Evolutionary conservation across 1,140 invertebrate species (phyloP), one percentile per base, ranked within the genome.

Genomic region (Periplaneta americana): DNA sequence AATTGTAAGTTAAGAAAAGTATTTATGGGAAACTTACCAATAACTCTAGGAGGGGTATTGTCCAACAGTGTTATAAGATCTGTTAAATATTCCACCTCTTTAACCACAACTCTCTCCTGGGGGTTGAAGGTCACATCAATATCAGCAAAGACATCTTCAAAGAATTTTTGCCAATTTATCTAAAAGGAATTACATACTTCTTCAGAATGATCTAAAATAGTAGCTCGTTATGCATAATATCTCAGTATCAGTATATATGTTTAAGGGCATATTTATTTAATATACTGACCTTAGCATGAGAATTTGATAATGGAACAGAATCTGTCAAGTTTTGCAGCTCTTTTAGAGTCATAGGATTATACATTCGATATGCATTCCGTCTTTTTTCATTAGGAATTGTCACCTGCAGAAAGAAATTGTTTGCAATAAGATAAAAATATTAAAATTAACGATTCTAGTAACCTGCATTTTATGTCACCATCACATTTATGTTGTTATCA

Each of bases 321-420:
- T 88, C 87, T 9, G 87, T 87, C 84, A 86, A 86, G 4, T 81
- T 77, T 81, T 88, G 86, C 6, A 93, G 86, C 78, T 91, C 86
- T 34, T 85, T 83, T 5, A 93, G 77, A 0, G 88, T 89, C 85
- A 91, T 89, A 75, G 88, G 88, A 83, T 92, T 90, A 85, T 93
- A 92, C 74, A 91, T 88, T 34, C 89, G 85, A 33, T 88, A 88
- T 74, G 86, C 89, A 83, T 92, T 91, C 80, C 90, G 84, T 80
- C 90, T 84, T 82, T 89, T 87, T 81, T 90, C 91, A 79, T 85
- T 86, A 33, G 90, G 89, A 75, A 87, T 90, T 33, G 88, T 89
- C 13, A 90, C 87, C 90, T 90, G 83, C 75, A 85, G 83, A 37
- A 36, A 2, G 33, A 75, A 17, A 75, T 28, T 75, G 17, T 75